A percentile compares a stretch with the other conserved stretches of the same genome.
These are phyloP conservation scores for Plagiodera versicolora DNA, from an alignment of 2,888 invertebrate genomes.

Conservation along the genomic window DNA sequence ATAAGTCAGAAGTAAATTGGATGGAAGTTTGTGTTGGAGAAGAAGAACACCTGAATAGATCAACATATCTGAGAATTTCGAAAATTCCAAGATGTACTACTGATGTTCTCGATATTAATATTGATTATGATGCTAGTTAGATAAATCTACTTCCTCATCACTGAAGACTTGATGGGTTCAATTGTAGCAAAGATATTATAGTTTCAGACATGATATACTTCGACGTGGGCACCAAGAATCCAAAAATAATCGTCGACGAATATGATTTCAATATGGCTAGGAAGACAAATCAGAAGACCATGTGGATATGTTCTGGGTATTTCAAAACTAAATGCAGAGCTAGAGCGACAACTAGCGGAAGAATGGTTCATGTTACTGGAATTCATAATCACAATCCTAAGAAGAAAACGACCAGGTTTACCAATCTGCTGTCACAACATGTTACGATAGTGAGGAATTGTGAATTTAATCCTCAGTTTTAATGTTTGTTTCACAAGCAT, in stretches of 20 bases:
- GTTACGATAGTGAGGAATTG: conserved; percentile 36
- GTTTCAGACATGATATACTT: conserved; percentile 40
- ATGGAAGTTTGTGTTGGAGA: too few species aligned
- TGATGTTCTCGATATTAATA: too few species aligned
- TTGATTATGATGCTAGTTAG: too few species aligned
- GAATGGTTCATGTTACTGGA: conserved; percentile 38
- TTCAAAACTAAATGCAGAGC: conserved; percentile 42
- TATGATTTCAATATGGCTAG: conserved; percentile 42
- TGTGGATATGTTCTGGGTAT: conserved; percentile 42
- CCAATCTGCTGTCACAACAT: conserved; percentile 39
- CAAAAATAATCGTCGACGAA: conserved; percentile 41
- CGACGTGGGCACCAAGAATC: conserved; percentile 40
- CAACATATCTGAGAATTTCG: too few species aligned
- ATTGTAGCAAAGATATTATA: background rate
- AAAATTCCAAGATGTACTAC: too few species aligned
- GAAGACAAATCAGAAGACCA: conserved; percentile 38
- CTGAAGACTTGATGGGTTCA: too few species aligned
- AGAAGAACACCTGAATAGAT: too few species aligned
- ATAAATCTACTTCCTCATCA: too few species aligned
- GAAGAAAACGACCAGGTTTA: conserved; percentile 29
- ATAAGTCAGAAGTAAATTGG: too few species aligned
- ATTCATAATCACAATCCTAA: conserved; percentile 40
- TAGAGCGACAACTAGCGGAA: conserved; percentile 39
- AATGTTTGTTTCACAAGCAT: too few species aligned
- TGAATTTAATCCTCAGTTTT: background rate